Conservation (phyloP, 1,140 invertebrate species). For the Sitobion miscanthi region DNA sequence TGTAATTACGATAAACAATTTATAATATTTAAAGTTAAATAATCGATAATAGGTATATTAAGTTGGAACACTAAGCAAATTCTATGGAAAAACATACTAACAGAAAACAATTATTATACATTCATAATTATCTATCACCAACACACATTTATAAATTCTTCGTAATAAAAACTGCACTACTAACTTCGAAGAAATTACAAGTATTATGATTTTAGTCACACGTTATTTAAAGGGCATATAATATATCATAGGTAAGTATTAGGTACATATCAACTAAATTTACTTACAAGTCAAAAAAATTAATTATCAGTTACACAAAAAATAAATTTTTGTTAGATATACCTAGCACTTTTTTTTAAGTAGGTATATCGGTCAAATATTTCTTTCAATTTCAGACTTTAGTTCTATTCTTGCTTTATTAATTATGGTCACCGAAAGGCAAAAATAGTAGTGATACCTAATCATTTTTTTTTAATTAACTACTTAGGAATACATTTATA, state of each 20-base stretch:
- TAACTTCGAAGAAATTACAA: not conserved
- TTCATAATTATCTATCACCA: too few relatives aligned
- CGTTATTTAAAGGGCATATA: not conserved
- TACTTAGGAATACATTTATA: not conserved
- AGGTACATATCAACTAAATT: not conserved
- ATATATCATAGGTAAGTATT: not conserved
- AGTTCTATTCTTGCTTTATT: not conserved
- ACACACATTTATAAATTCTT: too few relatives aligned
- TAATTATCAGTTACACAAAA: not conserved
- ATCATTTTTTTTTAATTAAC: not conserved
- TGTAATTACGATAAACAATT: not conserved
- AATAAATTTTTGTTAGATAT: not conserved
- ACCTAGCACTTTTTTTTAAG: too few relatives aligned
- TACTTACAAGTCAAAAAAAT: not conserved
- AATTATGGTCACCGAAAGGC: not conserved
- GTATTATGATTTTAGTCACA: not conserved
- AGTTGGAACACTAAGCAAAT: too few relatives aligned
- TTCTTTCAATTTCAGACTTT: not conserved
- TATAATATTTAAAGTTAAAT: not conserved
- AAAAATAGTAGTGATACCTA: not conserved
- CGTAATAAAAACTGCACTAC: too few relatives aligned
- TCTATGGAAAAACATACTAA: not conserved
- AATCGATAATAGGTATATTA: too few relatives aligned
- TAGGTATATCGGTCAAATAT: too few relatives aligned
- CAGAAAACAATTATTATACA: too few relatives aligned